Conservation (phyloP, 2,888 invertebrate genomes). For the Eretmocerus hayati region DNA sequence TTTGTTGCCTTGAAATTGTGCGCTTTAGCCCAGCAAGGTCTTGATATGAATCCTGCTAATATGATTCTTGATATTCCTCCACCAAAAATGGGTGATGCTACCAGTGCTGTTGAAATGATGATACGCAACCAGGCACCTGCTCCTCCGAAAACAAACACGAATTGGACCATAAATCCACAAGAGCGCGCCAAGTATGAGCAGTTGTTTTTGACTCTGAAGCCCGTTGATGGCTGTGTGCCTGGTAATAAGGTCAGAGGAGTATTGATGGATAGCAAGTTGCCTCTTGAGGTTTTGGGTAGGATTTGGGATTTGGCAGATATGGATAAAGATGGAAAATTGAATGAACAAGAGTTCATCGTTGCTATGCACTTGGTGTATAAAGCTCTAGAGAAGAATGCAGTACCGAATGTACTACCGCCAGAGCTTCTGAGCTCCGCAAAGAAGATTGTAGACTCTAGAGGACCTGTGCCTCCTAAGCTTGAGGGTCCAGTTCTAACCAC, state of each 20-base stretch:
- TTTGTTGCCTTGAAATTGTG: conserved; percentile 94
- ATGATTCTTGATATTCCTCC: conserved; percentile 72
- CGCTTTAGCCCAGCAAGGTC: conserved; percentile 85
- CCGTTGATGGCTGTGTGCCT: conserved; percentile 80
- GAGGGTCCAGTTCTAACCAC: no score
- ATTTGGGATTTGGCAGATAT: conserved; percentile 99
- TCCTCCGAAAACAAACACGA: no score
- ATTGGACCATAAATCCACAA: conserved; percentile 76
- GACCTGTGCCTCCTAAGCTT: no score
- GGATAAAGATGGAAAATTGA: conserved; percentile 94
- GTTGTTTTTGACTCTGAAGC: conserved; percentile 86
- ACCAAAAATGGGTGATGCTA: conserved; percentile 64
- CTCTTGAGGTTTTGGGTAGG: conserved; percentile 81
- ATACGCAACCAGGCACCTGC: no score
- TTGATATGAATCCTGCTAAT: conserved; percentile 75
- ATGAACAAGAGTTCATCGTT: conserved; percentile 91
- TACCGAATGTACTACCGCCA: conserved; percentile 77
- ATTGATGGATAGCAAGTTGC: conserved; percentile 90
- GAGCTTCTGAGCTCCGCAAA: no score
- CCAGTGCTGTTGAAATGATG: no score
- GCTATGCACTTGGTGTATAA: conserved; percentile 97
- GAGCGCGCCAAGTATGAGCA: conserved; percentile 90
- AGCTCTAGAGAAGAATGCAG: conserved; percentile 85
- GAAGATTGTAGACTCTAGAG: no score
- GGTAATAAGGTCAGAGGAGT: conserved; percentile 92